Conservation (phyloP, 2,113 vertebrate species). For the Sisor rabdophorus region DNA sequence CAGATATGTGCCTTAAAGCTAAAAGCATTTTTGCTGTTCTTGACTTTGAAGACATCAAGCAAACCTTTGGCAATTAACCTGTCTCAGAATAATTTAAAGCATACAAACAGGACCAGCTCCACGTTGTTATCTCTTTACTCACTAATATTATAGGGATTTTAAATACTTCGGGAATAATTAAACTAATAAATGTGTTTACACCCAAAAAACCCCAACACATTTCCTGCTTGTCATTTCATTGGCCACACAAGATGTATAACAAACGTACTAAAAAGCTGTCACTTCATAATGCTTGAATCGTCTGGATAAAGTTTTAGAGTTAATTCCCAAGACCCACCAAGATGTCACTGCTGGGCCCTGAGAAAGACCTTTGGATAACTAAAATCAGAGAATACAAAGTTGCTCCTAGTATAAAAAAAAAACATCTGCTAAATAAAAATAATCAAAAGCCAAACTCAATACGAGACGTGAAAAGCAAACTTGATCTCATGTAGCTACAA, state of each 20-base stretch:
- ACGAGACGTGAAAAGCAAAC: background rate
- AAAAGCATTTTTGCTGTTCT: background rate
- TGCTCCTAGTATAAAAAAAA: too few relatives aligned
- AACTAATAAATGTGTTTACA: background rate
- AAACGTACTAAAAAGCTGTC: too few relatives aligned
- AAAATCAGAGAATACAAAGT: too few relatives aligned
- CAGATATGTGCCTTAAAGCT: background rate
- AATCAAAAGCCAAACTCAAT: background rate
- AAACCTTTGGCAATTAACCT: background rate
- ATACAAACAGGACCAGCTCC: background rate
- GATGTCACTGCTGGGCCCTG: too few relatives aligned
- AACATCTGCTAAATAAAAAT: too few relatives aligned
- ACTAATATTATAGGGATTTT: background rate
- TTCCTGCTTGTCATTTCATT: background rate
- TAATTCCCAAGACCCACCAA: rapidly evolving
- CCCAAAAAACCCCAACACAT: background rate
- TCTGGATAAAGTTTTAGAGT: too few relatives aligned
- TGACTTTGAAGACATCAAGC: background rate
- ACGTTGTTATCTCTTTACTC: background rate
- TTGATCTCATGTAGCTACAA: background rate
- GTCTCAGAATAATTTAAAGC: background rate
- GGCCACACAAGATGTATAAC: too few relatives aligned
- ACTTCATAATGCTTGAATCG: background rate
- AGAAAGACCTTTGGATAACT: too few relatives aligned
- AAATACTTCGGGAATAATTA: too few relatives aligned